These are phyloP conservation scores for Otis tarda DNA, from an alignment of 2,113 vertebrate genomes.

Conservation along the genomic window DNA sequence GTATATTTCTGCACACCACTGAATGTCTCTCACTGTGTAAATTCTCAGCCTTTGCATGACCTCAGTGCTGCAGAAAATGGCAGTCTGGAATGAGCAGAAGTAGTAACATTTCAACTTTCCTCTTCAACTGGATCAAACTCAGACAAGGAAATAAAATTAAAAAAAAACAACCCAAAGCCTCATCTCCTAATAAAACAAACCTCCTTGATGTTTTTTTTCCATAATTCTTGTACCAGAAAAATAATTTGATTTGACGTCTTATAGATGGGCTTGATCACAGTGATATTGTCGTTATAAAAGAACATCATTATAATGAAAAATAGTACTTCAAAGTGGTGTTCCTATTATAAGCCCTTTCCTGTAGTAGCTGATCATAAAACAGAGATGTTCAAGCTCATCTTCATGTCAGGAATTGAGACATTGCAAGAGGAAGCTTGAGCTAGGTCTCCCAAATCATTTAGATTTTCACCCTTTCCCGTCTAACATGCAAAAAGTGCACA, in stretches of 20 bases:
- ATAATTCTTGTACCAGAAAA: neutral
- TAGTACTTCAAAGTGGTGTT: neutral
- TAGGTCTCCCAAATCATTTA: neutral
- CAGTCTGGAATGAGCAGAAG: neutral
- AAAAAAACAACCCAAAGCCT: neutral
- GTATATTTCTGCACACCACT: neutral
- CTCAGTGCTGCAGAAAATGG: neutral
- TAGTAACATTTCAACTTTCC: neutral
- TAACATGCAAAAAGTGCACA: neutral
- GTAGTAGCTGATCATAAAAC: constrained; percentile 7
- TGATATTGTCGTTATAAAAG: neutral
- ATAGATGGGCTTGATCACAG: neutral
- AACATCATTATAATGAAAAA: neutral
- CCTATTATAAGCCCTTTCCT: neutral
- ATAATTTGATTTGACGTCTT: neutral
- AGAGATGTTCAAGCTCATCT: neutral
- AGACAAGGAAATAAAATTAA: neutral
- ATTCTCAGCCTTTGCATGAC: neutral
- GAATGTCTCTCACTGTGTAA: neutral
- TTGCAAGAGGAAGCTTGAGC: neutral
- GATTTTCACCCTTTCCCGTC: neutral
- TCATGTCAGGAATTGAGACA: neutral
- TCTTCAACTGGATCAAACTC: neutral
- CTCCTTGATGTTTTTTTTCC: rapidly evolving
- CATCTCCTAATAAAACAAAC: neutral